Percentiles rank a stretch among this genome's conserved stretches.
Evolutionary conservation across 2,797 vertebrate genomes (phyloP).

Genomic region (Phoxinus dragarum): DNA sequence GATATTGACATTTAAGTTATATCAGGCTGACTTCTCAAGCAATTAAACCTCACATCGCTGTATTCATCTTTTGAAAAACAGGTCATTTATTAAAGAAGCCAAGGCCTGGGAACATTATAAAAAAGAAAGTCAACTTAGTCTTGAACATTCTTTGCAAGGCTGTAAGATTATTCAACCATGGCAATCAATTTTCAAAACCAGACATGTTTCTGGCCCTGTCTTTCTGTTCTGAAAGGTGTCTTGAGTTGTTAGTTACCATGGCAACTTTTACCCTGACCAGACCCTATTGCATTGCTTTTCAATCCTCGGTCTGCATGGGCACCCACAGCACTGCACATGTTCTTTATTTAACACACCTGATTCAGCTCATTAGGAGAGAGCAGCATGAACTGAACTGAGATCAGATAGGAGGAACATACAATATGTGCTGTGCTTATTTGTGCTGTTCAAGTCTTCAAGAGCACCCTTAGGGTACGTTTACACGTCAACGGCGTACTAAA

Average conservation of each 20-base stretch:
- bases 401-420: not conserved
- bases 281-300: conserved; percentile 61
- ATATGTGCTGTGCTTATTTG: conserved; percentile 48
- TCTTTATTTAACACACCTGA: not conserved
- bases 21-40: conserved; percentile 21
- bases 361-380: not conserved
- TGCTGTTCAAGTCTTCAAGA: conserved; percentile 56
- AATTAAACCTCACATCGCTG: conserved; percentile 28
- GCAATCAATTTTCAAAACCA: conserved; percentile 61
- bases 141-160: conserved; percentile 52
- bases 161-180: conserved; percentile 49
- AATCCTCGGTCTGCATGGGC: not conserved
- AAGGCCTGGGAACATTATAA: conserved; percentile 23
- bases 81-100: conserved; percentile 34
- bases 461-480: not conserved
- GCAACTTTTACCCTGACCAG: conserved; percentile 74
- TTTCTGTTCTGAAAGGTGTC: conserved; percentile 67
- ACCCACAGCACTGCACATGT: not conserved
- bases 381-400: not conserved
- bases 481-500: not conserved
- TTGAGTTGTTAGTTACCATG: conserved; percentile 76
- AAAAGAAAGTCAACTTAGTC: conserved; percentile 13
- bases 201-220: conserved; percentile 63
- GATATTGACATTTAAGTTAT: conserved; percentile 28
- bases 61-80: conserved; percentile 37